Evolutionary conservation across 2,797 vertebrate genomes (phyloP).

Genomic region (Myotis findleyi): DNA sequence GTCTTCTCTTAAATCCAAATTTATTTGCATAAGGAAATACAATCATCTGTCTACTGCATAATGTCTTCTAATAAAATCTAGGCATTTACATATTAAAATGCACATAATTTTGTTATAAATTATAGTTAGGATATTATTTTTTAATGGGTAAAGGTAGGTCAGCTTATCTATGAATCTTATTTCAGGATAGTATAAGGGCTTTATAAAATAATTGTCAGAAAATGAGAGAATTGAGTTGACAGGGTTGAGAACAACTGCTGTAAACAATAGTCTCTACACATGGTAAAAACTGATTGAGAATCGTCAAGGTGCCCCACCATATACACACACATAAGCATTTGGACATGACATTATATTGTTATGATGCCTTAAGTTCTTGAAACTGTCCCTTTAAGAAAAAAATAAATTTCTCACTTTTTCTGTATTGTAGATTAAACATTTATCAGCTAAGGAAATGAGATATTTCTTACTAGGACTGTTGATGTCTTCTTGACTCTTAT

Average conservation of each 20-base stretch:
- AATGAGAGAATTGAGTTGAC: not conserved
- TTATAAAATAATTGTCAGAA: conserved; percentile 43
- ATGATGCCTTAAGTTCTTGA: not conserved
- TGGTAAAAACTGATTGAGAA: not conserved
- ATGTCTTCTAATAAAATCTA: not conserved
- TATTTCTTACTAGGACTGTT: conserved; percentile 70
- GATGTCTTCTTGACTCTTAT: conserved; percentile 15
- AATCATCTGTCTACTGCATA: not conserved
- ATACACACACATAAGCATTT: not conserved
- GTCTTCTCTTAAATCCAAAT: conserved; percentile 15
- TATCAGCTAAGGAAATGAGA: conserved; percentile 48
- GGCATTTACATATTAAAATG: not conserved
- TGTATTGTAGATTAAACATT: conserved; percentile 36
- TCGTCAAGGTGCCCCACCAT: not conserved
- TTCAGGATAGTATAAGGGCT: not conserved
- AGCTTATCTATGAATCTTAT: conserved; percentile 14
- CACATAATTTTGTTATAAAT: conserved; percentile 10
- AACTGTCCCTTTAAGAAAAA: conserved; percentile 1
- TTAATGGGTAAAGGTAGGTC: not conserved
- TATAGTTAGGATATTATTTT: not conserved
- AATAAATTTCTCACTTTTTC: conserved; percentile 43
- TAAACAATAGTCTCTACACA: not conserved
- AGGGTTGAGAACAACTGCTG: conserved; percentile 4
- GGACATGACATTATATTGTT: not conserved
- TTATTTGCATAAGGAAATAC: conserved; percentile 19